Conservation (phyloP, 2,113 vertebrate species). For the Bungarus multicinctus region DNA sequence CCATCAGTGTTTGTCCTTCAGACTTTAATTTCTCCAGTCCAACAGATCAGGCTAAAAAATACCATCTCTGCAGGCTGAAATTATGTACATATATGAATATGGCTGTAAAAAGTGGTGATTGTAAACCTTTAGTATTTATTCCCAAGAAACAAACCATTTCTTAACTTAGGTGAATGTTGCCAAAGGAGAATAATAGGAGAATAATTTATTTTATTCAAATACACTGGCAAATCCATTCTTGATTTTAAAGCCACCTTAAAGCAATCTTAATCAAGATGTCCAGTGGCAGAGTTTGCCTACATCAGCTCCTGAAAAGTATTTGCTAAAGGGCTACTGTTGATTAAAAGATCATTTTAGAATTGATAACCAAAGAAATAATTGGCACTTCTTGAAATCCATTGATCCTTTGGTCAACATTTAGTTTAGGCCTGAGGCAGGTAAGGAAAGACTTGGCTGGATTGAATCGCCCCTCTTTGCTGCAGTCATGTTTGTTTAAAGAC, state of each 20-base stretch:
- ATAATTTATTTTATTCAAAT: neutral
- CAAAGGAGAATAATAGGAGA: neutral
- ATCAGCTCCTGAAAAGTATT: neutral
- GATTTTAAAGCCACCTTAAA: neutral
- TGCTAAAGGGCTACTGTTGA: neutral
- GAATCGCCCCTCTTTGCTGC: neutral
- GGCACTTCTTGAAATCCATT: neutral
- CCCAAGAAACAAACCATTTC: neutral
- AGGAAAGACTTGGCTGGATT: neutral
- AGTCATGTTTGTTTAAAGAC: conserved; percentile 50
- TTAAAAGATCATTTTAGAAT: neutral
- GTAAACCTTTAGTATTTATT: neutral
- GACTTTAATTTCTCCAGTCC: neutral
- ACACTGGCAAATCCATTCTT: neutral
- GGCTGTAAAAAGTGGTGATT: neutral
- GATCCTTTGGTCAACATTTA: neutral
- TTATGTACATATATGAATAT: no score
- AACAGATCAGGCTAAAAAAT: neutral
- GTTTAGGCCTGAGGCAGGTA: neutral
- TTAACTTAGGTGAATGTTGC: neutral
- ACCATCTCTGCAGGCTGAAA: neutral
- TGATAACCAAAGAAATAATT: neutral
- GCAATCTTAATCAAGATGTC: neutral
- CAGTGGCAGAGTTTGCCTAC: neutral
- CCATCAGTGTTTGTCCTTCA: neutral